Conservation (phyloP, 2,113 vertebrate species). For the Isichthys henryi region DNA sequence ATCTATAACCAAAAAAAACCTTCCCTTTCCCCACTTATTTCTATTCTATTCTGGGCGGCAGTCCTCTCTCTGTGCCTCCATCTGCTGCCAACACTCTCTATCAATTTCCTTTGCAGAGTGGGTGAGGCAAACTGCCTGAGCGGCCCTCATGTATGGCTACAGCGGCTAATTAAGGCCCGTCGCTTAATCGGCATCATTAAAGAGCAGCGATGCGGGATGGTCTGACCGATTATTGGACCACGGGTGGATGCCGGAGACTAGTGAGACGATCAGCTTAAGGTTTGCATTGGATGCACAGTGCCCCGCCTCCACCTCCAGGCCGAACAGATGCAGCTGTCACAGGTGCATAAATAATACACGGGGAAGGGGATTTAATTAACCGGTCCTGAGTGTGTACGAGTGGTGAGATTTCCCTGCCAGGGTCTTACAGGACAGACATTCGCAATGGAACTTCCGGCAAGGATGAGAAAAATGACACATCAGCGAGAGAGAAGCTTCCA, state of each 20-base stretch:
- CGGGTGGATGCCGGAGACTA: background rate
- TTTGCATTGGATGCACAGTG: background rate
- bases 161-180: background rate
- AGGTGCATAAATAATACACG: background rate
- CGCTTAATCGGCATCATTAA: background rate
- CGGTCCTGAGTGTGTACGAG: background rate
- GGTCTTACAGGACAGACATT: background rate
- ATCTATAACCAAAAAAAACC: background rate
- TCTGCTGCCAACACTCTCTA: background rate
- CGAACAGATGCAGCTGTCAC: background rate
- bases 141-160: background rate
- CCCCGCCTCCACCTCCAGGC: background rate
- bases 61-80: background rate
- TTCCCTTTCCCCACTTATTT: background rate
- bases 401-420: background rate
- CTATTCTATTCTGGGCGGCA: background rate
- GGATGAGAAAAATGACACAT: background rate
- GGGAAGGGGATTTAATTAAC: background rate
- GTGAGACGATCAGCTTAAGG: background rate
- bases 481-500: background rate
- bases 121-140: background rate
- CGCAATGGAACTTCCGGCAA: background rate
- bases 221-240: background rate
- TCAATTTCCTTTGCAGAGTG: background rate
- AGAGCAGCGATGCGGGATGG: background rate